Conservation (phyloP, 2,888 invertebrate genomes). For the Rhimphoctona megacephalus region DNA sequence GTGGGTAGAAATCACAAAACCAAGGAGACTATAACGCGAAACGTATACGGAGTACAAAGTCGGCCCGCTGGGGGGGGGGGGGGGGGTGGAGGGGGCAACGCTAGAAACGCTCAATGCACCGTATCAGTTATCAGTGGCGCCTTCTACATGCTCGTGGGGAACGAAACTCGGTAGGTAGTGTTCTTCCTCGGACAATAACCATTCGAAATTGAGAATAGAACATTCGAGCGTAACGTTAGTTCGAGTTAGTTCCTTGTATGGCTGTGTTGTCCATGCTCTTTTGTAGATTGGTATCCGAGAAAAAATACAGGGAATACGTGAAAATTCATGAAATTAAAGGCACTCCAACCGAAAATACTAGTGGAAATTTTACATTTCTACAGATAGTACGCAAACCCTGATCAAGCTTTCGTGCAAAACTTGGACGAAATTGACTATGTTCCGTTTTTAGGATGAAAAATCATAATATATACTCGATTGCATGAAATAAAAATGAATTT, state of each 20-base stretch:
- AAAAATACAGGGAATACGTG: slow-evolving; percentile 15
- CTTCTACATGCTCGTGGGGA: background rate
- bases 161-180: slow-evolving; percentile 24
- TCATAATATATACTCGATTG: background rate
- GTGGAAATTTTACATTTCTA: background rate
- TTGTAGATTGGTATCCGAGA: slow-evolving; percentile 38
- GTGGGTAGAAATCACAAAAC: slow-evolving; percentile 6
- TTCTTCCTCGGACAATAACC: slow-evolving; percentile 49
- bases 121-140: background rate
- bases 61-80: slow-evolving; percentile 15
- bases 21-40: slow-evolving; percentile 14
- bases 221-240: slow-evolving; percentile 20
- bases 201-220: slow-evolving; percentile 42
- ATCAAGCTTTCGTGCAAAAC: background rate
- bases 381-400: background rate
- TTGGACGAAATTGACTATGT: background rate
- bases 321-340: slow-evolving; percentile 7
- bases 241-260: slow-evolving; percentile 23
- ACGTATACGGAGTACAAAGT: slow-evolving; percentile 16
- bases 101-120: slow-evolving; percentile 4
- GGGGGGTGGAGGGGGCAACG: background rate
- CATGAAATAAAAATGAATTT: background rate
- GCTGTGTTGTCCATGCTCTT: slow-evolving; percentile 17
- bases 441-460: background rate
- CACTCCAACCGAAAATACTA: background rate